Base-by-base conservation (phyloP, 2,797 vertebrate species). In the Anguilla anguilla region DNA sequence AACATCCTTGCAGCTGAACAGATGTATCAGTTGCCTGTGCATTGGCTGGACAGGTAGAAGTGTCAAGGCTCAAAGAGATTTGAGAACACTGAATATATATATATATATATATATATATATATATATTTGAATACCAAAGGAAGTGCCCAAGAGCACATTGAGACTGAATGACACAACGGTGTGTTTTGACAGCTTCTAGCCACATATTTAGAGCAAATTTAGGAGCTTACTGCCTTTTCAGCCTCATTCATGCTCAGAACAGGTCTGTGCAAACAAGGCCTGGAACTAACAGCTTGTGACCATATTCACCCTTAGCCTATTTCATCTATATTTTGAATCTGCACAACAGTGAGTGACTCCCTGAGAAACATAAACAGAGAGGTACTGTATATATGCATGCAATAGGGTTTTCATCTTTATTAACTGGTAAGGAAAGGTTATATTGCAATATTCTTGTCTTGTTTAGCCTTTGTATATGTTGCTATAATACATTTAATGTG, bases 1-100 rank as follows among this genome's bases (percentile, higher is more conserved):
- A 82, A 22, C 22, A 43, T 39, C 69, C 67, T 85, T 39, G 82
- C 85, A 88, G 88, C 88, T 74, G 79, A 69, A 82, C 55, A 13
- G 46, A 51, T 17, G 85, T 77, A 67, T 85, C 83, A 85, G 87
- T 61, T 83, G 61, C 7, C 49, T 53, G 49, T 72, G 83, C 46
- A 28, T 31, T 72, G 28, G 35, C 87, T 84, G 6, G 31, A 46
- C 69, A 87, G 87, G 61, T 84, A 74, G 57, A 69, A 39, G 83
- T 46, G 46, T 87, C 67, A 77, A 69, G 87, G 64, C 43, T 77
- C 51, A 55, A 22, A n/a, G 82, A 49, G 82, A 25, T 28, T 43
- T 17, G 43, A n/a, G 19, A 13, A 25, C 19, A 13, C 59, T 43
- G 22, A 46, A 64, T n/a, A n/a, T n/a, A n/a, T n/a, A n/a, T 84